These are phyloP conservation scores for Muntiacus reevesi DNA, from an alignment of 2,113 vertebrate genomes.

Conservation along the genomic window DNA sequence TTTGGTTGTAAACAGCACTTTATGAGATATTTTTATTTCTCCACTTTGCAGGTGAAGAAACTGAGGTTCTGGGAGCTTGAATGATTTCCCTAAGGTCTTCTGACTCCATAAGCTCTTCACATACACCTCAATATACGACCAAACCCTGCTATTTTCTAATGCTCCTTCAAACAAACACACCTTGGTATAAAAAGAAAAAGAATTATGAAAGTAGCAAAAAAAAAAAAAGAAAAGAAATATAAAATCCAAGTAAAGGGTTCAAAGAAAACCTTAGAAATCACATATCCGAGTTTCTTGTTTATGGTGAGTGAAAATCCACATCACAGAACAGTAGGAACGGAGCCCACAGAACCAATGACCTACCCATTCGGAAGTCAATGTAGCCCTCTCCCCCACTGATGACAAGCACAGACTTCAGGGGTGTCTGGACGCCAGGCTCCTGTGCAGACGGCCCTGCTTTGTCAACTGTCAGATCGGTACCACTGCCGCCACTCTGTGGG, in stretches of 20 bases:
- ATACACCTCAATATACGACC: neutral
- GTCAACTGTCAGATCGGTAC: slow-evolving; percentile 81
- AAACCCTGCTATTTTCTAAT: neutral
- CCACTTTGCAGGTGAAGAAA: neutral
- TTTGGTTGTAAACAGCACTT: neutral
- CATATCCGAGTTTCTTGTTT: neutral
- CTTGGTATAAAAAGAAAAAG: neutral
- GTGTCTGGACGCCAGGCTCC: slow-evolving; percentile 83
- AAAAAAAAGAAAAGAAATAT: neutral
- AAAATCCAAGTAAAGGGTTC: neutral
- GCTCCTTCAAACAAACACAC: neutral
- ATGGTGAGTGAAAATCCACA: neutral
- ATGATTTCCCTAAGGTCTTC: neutral
- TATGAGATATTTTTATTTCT: neutral
- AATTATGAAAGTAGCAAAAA: neutral
- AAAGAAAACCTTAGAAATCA: neutral
- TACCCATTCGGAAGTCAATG: slow-evolving; percentile 99
- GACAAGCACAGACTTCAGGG: slow-evolving; percentile 90
- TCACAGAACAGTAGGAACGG: neutral
- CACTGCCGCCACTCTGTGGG: slow-evolving; percentile 76
- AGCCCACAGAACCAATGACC: slow-evolving; percentile 58
- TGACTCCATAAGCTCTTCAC: neutral
- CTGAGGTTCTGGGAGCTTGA: neutral
- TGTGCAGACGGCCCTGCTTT: slow-evolving; percentile 74
- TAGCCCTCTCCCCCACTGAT: slow-evolving; percentile 99